Evolutionary conservation across 2,797 vertebrate species (phyloP), one percentile per base, ranked within the genome.

Genomic region (Danio choprae): DNA sequence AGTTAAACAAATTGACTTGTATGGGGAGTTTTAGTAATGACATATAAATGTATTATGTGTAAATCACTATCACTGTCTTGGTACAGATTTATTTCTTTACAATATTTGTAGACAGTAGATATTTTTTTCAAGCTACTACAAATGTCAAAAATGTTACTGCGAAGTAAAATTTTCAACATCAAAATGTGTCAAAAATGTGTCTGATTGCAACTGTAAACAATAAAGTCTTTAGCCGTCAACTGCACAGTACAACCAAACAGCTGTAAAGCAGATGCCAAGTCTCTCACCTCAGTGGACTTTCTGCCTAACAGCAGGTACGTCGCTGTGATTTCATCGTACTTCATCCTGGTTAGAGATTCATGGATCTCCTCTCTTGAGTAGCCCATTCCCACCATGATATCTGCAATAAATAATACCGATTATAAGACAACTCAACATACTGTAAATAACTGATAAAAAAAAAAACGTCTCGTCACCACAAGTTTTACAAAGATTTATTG

Each of bases 381-480:
- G 84, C 96, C 95, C 95, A 96, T 96, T 88, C 95, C 95, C 81
- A 96, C 92, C 95, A 96, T 96, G 81, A 96, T 95, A 85, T 96
- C 96, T 96, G 87, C 83, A 91, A 79, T 63, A 79, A n/a, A 70
- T 2, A 29, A 51, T 11, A 64, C 40, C 15, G 62, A 51, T 72
- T 72, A 59, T 36, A 22, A 59, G 46, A 36, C 68, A 55, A 7
- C 1, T n/a, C 8, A 43, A 22, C 38, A 46, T 36, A 29, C 44
- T 15, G 7, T 50, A 36, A 36, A 43, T 18, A 68, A 20, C 13
- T 43, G 36, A 5, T 41, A 44, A 6, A 36, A 13, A 16, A 15
- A 16, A 29, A 44, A 65, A 46, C n/a, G 10, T 1, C 10, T 20
- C 18, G 8, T 67, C 6, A 11, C 20, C 7, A 22, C 2, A 46